A percentile compares a stretch with the other conserved stretches of the same genome.
Evolutionary conservation across 2,113 vertebrate species (phyloP).

Genomic region (Ptilorrhoa leucosticta): DNA sequence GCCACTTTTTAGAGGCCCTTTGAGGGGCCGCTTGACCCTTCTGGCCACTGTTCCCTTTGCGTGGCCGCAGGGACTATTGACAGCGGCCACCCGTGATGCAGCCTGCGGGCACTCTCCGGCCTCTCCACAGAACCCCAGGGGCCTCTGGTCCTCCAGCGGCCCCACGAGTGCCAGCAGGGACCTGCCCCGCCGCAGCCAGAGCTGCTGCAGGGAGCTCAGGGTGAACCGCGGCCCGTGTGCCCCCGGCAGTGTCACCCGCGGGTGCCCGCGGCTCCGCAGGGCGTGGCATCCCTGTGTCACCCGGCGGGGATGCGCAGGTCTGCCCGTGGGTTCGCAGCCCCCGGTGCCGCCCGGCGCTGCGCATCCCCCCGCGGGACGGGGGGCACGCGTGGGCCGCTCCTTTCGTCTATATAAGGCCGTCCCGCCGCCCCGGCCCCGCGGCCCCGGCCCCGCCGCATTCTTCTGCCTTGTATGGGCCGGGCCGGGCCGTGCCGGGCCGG

Average conservation of each 20-base stretch:
- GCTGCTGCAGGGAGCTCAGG: neutral
- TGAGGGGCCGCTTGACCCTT: neutral
- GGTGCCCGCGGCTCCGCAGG: neutral
- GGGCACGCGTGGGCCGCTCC: neutral
- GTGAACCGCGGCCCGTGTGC: rapidly evolving
- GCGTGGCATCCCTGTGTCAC: rapidly evolving
- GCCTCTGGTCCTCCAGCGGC: neutral
- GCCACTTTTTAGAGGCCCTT: neutral
- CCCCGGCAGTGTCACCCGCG: neutral
- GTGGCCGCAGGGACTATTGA: rapidly evolving
- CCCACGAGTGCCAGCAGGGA: rapidly evolving
- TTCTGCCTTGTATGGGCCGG: conserved; percentile 87
- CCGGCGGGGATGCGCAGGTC: neutral
- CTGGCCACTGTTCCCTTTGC: neutral
- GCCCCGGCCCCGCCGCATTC: conserved; percentile 74
- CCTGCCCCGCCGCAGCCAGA: neutral
- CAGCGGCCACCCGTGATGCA: neutral
- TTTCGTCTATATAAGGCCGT: conserved; percentile 45
- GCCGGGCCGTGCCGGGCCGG: conserved; percentile 71
- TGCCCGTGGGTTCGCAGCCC: neutral
- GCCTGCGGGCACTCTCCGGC: rapidly evolving
- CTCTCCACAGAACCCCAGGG: rapidly evolving
- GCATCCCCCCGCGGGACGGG: neutral
- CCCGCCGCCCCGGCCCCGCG: conserved; percentile 31
- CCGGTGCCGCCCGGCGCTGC: neutral